Percentiles rank a stretch among this genome's conserved stretches.
Conservation (phyloP, 2,113 vertebrate species). For the Trochalopteron elliotii region DNA sequence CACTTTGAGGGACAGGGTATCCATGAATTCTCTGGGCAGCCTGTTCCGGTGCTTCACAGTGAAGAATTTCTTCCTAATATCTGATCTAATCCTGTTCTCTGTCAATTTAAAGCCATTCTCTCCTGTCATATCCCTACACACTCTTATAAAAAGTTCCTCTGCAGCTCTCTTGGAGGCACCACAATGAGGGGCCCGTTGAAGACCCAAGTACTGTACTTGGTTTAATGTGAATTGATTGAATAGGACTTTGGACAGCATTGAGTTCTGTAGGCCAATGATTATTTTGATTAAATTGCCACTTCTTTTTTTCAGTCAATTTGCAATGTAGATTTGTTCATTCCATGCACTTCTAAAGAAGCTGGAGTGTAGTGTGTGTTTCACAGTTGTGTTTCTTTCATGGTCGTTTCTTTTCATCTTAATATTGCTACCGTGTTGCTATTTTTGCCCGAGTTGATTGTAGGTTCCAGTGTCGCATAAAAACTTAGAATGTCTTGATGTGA, state of each 20-base stretch:
- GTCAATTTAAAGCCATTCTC: not conserved
- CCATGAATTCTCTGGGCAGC: not conserved
- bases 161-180: not conserved
- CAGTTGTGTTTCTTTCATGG: not conserved
- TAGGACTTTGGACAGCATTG: not conserved
- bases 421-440: not conserved
- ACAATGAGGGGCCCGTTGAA: not conserved
- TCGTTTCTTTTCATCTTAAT: constrained; percentile 12
- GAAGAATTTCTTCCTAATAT: not conserved
- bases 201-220: rapidly evolving
- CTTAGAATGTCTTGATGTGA: not conserved
- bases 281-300: not conserved
- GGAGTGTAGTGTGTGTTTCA: not conserved
- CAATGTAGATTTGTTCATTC: not conserved
- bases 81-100: not conserved
- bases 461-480: not conserved
- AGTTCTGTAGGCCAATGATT: not conserved
- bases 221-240: not conserved
- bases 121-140: not conserved
- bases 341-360: constrained; percentile 19
- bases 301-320: not conserved
- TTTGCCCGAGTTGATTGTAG: constrained; percentile 10
- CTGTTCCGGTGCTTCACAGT: not conserved
- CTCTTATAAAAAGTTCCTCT: not conserved
- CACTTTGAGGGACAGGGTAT: not conserved